Evolutionary conservation across 2,888 invertebrate species (phyloP), one percentile per base, ranked within the genome.

Genomic region (Sussaba pulchella): DNA sequence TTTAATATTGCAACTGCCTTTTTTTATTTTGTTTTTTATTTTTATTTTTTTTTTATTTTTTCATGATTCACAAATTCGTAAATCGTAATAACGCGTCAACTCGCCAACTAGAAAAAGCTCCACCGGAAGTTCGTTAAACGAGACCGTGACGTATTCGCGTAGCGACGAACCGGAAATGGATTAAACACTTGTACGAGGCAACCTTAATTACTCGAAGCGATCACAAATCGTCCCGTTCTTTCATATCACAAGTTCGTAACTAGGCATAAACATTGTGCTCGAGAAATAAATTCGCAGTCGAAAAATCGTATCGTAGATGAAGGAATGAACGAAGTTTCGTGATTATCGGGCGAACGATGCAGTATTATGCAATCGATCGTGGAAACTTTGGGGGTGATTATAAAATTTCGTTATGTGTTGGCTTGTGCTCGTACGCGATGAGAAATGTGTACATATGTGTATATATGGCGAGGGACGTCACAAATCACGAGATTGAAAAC

Each of bases 211-310:
- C n/a, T 76, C 76, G 57, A 59, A 71, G 67, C 52, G 24, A 66
- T 80, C 63, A 70, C 78, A 61, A 72, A 59, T 63, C 43, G 47
- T 72, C 50, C 52, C 41, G 54, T 52, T 71, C 61, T 63, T 69
- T 69, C 31, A 50, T 81, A 82, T 83, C 78, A 83, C 83, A 83
- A 75, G 64, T 64, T 74, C 54, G 52, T 66, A 5, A 79, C 63
- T 64, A 81, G 69, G 73, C 81, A 66, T 77, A 73, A 41, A 81
- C 21, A 69, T 81, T 81, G 81, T 81, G 81, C 81, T 81, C 63
- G 52, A 81, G 69, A 61, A 69, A 77, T 73, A 67, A n/a, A 74
- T 61, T 72, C 67, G 36, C 66, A 63, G 17, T 69, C 45, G 39
- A 66, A 67, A 43, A 61, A 67, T 39, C 21, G 21, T 5, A 47